Evolutionary conservation across 2,888 invertebrate genomes (phyloP), one percentile per base, ranked within the genome.

Genomic region (Steromphala cineraria): DNA sequence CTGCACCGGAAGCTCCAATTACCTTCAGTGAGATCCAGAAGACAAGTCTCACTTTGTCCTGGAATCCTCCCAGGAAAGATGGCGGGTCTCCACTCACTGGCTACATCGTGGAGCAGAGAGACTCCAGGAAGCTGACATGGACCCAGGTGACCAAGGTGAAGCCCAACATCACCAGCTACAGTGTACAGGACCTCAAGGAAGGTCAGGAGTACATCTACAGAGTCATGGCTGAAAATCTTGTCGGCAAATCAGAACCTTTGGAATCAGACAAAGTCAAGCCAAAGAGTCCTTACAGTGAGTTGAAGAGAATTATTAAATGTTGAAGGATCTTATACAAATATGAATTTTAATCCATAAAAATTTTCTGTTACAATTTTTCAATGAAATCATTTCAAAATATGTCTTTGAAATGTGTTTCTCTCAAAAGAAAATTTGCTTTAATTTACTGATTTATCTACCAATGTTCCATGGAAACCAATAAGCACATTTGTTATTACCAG

Each of bases 111-210:
- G 93, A 93, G 82, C 90, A 89, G 79, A 88, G 90, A 21, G 91
- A 92, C 53, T 85, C 84, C 7, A 88, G 87, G 75, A 89, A 87
- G 75, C 85, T 88, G 28, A 96, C 98, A 83, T 92, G 91, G 91
- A 95, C 98, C 92, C 95, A 97, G 81, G 98, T 98, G 85, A 96
- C 97, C 92, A 97, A 97, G 90, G 97, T 98, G 96, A 97, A 98
- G 93, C 84, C 91, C 17, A 87, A 87, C 79, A 87, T 90, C 78
- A 90, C 89, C 74, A 86, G 87, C 5, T 92, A 89, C 88, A 84
- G 86, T 53, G 91, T 89, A 0, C 90, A 89, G 75, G 90, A 92
- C 76, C 89, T 93, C 67, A 87, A 87, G 67, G 89, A 89, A 53
- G 87, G 87, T 36, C 87, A 98, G 67, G 92, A 92, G 67, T 93